phyloP scores from a whole-genome alignment of 2,113 vertebrate species.

The Irena cyanogastra region DNA sequence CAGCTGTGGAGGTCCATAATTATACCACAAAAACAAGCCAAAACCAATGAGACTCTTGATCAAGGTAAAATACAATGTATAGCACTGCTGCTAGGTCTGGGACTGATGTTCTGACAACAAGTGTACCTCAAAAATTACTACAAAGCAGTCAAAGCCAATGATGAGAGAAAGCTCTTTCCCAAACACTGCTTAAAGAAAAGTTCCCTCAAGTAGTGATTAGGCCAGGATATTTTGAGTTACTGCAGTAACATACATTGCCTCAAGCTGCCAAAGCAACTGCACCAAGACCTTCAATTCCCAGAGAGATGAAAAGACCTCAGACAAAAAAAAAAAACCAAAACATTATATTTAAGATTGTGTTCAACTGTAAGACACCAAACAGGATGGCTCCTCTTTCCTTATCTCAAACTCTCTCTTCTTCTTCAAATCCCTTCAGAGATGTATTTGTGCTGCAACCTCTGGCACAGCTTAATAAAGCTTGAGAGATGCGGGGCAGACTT shows the following conservation, averaged over 20 bases:
- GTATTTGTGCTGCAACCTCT: not conserved
- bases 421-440: not conserved
- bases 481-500: not conserved
- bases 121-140: conserved; percentile 26
- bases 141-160: conserved; percentile 13
- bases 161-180: not conserved
- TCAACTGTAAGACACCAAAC: not conserved
- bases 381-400: not conserved
- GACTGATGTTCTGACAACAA: conserved; percentile 6
- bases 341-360: not conserved
- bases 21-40: not conserved
- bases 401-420: not conserved
- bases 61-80: not conserved
- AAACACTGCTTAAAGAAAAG: conserved; percentile 32
- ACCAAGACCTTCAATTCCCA: not conserved
- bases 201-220: conserved; percentile 20
- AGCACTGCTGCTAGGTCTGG: not conserved
- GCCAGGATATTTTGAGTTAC: conserved; percentile 22
- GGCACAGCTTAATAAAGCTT: not conserved
- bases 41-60: not conserved
- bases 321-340: not conserved
- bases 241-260: not conserved
- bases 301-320: not conserved
- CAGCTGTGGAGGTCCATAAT: not conserved
- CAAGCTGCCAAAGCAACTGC: not conserved